Evolutionary conservation across 2,113 vertebrate genomes (phyloP).

Genomic region (Mobula hypostoma): DNA sequence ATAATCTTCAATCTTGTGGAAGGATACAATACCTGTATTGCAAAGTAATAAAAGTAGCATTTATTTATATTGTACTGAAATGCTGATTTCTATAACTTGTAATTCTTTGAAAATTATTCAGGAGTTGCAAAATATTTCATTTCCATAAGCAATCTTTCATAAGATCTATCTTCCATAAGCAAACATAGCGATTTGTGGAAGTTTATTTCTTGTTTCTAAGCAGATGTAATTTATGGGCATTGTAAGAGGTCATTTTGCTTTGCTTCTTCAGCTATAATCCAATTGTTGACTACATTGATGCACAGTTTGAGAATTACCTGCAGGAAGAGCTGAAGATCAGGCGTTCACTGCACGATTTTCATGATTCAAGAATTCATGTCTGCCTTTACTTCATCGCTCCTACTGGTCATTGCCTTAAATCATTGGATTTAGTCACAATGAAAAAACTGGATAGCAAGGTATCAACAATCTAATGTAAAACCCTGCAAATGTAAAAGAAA

Average conservation of each 20-base stretch:
- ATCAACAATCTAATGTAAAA: background rate
- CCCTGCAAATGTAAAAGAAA: no score
- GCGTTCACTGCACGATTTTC: slow-evolving; percentile 93
- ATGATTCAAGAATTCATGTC: slow-evolving; percentile 90
- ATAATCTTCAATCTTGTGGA: background rate
- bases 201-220: background rate
- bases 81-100: background rate
- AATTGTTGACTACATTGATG: slow-evolving; percentile 95
- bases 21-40: background rate
- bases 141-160: no score
- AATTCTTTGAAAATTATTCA: background rate
- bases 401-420: slow-evolving; percentile 92
- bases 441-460: slow-evolving; percentile 98
- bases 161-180: no score
- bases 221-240: background rate
- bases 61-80: background rate
- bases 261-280: slow-evolving; percentile 85
- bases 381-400: slow-evolving; percentile 98
- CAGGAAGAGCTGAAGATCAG: slow-evolving; percentile 97
- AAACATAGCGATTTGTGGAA: no score
- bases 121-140: background rate
- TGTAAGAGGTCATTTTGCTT: slow-evolving; percentile 17
- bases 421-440: slow-evolving; percentile 92
- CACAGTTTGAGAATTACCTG: slow-evolving; percentile 94
- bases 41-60: background rate